phyloP scores from a whole-genome alignment of 1,140 invertebrate species.

The Chrysomallon squamiferum region DNA sequence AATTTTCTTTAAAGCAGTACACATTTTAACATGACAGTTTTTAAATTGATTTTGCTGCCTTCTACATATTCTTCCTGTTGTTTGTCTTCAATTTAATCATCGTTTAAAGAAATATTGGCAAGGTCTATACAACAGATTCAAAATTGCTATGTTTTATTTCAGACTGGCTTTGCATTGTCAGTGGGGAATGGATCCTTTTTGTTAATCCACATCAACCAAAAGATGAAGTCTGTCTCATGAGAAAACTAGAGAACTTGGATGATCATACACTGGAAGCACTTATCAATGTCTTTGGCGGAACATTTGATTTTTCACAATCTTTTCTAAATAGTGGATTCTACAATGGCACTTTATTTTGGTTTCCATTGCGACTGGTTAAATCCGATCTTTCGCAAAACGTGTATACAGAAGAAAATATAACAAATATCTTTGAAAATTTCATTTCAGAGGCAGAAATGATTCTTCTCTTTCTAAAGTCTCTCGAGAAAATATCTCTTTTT shows the following conservation, averaged over 20 bases:
- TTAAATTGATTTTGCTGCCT: no score
- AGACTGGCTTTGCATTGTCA: conserved; percentile 49
- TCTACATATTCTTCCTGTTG: no score
- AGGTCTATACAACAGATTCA: no score
- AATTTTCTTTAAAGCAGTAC: no score
- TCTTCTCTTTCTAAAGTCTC: conserved; percentile 11
- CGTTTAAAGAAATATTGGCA: no score
- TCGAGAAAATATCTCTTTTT: conserved; percentile 7
- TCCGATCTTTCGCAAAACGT: conserved; percentile 25
- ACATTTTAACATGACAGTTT: no score
- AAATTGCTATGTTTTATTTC: not conserved
- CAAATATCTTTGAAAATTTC: conserved; percentile 28
- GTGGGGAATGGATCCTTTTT: conserved; percentile 38
- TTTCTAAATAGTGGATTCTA: conserved; percentile 13
- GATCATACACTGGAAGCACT: conserved; percentile 2
- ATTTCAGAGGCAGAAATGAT: conserved; percentile 21
- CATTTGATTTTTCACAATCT: conserved; percentile 19
- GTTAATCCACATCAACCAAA: conserved; percentile 40
- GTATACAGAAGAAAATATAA: conserved; percentile 25
- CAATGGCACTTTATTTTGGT: conserved; percentile 44
- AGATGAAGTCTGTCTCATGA: conserved; percentile 6
- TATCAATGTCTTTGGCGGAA: conserved; percentile 10
- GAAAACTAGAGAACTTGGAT: conserved; percentile 9
- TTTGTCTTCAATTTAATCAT: no score
- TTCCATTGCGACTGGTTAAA: conserved; percentile 30